Percentiles rank a stretch among this genome's conserved stretches.
Conservation (phyloP, 2,113 vertebrate species). For the Amazona guildingii region DNA sequence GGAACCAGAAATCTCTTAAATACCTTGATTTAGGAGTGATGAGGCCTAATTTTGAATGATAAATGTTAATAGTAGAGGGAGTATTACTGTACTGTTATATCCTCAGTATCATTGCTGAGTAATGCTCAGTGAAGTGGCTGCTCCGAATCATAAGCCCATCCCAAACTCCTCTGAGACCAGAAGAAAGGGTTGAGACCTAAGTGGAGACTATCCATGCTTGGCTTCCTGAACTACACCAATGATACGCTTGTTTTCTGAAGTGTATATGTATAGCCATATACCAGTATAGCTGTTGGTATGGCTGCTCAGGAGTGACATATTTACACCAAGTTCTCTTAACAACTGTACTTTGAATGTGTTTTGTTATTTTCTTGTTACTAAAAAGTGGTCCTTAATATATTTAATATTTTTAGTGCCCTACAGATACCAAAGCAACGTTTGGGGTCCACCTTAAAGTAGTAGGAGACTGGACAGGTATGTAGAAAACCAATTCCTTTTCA, state of each 20-base stretch:
- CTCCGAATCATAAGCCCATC: not conserved
- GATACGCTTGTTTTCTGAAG: not conserved
- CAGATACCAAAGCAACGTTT: constrained; percentile 90
- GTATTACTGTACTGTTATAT: not conserved
- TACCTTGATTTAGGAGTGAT: not conserved
- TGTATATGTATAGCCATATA: not conserved
- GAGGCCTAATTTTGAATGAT: not conserved
- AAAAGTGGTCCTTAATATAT: constrained; percentile 54
- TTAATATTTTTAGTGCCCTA: constrained; percentile 88
- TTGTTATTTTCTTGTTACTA: constrained; percentile 15
- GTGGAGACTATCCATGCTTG: not conserved
- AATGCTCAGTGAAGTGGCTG: not conserved
- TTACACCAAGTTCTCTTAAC: not conserved
- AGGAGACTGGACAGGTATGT: constrained; percentile 98
- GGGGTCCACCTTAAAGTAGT: constrained; percentile 93
- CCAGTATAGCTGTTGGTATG: not conserved
- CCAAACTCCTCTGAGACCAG: not conserved
- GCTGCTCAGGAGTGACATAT: not conserved
- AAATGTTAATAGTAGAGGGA: not conserved
- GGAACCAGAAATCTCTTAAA: not conserved
- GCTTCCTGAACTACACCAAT: not conserved
- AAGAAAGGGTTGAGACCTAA: not conserved
- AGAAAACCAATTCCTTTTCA: constrained; percentile 38
- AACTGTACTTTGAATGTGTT: constrained; percentile 14
- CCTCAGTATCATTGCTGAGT: not conserved